Percentiles rank a stretch among this genome's conserved stretches.
These are phyloP conservation scores for Drosophila miranda DNA, from an alignment of 1,140 invertebrate species.

Conservation along the genomic window DNA sequence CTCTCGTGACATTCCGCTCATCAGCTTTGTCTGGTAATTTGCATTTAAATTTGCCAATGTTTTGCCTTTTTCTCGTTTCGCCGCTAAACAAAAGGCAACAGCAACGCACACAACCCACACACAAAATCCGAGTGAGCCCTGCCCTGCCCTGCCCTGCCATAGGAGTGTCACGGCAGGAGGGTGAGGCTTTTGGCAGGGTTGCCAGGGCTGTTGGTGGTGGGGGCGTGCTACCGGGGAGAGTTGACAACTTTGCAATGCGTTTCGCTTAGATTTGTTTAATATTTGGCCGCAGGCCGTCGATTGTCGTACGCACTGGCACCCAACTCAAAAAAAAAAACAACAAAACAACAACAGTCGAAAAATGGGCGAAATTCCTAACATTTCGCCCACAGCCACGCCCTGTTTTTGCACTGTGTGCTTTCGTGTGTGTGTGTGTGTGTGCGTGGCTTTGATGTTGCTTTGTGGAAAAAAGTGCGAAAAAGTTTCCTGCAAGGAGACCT, in stretches of 20 bases:
- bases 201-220: too few relatives aligned
- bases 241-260: conserved; percentile 79
- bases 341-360: background rate
- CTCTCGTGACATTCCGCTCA: conserved; percentile 13
- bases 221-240: conserved; percentile 8
- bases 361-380: background rate
- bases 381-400: conserved; percentile 16
- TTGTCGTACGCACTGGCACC: conserved; percentile 27
- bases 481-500: too few relatives aligned
- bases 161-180: too few relatives aligned
- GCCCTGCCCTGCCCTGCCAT: background rate
- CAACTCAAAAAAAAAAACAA: conserved; percentile 44
- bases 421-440: too few relatives aligned
- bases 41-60: conserved; percentile 80
- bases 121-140: conserved; percentile 30
- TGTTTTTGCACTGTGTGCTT: conserved; percentile 3
- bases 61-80: conserved; percentile 75
- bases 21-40: conserved; percentile 69
- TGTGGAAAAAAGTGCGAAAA: too few relatives aligned
- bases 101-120: background rate
- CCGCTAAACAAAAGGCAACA: conserved; percentile 47
- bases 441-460: too few relatives aligned
- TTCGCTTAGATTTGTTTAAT: conserved; percentile 77
- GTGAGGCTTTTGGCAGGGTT: background rate
- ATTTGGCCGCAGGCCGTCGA: conserved; percentile 66